Evolutionary conservation across 2,797 vertebrate genomes (phyloP).

Genomic region (Galago senegalensis): DNA sequence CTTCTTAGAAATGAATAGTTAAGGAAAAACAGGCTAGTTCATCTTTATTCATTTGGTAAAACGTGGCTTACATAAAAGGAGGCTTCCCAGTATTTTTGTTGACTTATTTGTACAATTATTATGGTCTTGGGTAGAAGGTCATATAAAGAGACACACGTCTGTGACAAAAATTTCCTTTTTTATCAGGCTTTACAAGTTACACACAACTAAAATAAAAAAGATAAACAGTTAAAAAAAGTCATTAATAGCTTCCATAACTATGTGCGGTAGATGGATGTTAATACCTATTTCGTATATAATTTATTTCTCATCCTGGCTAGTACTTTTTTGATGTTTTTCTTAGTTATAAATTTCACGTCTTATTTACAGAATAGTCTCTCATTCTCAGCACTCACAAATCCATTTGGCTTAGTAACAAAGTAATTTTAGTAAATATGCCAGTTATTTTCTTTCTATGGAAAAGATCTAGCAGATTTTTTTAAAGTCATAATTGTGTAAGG

Average conservation of each 20-base stretch:
- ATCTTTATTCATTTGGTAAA: neutral
- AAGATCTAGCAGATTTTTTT: neutral
- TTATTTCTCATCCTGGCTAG: constrained; percentile 7
- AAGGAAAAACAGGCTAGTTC: neutral
- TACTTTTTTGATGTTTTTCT: constrained; percentile 22
- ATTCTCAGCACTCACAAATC: neutral
- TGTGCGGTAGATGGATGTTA: constrained; percentile 30
- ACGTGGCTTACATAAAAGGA: neutral
- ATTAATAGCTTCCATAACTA: neutral
- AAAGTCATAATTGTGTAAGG: neutral
- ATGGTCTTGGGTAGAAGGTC: neutral
- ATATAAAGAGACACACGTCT: neutral
- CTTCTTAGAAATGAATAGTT: neutral
- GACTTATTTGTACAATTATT: neutral
- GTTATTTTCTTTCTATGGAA: neutral
- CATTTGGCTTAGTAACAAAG: neutral
- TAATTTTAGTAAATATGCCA: neutral
- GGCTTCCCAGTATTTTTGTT: neutral
- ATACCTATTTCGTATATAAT: neutral
- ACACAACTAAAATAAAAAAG: neutral
- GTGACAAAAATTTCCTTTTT: neutral
- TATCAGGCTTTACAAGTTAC: neutral
- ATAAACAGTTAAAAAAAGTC: neutral
- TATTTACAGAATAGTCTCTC: constrained; percentile 10
- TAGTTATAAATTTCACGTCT: neutral